Conservation (phyloP, 2,888 invertebrate genomes). For the Andrena hattorfiana region DNA sequence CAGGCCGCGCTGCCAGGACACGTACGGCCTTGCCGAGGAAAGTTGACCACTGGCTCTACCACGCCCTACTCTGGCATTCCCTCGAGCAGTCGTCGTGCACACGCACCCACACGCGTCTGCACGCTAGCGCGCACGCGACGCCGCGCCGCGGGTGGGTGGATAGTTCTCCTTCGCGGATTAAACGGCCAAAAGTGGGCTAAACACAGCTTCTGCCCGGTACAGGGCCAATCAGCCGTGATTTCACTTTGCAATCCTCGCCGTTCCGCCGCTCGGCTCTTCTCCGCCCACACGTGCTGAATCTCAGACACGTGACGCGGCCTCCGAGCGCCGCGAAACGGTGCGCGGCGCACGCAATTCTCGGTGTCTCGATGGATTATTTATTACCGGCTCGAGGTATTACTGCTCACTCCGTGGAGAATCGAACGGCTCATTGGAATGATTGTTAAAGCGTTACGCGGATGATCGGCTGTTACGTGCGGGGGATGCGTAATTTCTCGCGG, state of each 20-base stretch:
- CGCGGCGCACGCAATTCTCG: slow-evolving; percentile 12
- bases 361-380: slow-evolving; percentile 12
- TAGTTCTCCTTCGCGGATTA: slow-evolving; percentile 19
- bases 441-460: neutral
- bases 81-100: slow-evolving; percentile 22
- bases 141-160: slow-evolving; percentile 8
- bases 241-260: slow-evolving; percentile 3
- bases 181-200: slow-evolving; percentile 45
- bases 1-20: slow-evolving; percentile 80
- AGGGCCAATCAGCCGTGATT: slow-evolving; percentile 19
- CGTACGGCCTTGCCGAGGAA: slow-evolving; percentile 83
- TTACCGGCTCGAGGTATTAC: neutral
- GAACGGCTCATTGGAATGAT: neutral
- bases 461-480: too few relatives aligned
- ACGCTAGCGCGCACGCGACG: neutral
- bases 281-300: slow-evolving; percentile 13
- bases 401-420: neutral
- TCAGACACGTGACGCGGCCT: slow-evolving; percentile 15
- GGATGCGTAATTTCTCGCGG: too few relatives aligned
- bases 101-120: slow-evolving; percentile 48
- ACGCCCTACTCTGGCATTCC: slow-evolving; percentile 67
- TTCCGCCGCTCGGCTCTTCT: neutral
- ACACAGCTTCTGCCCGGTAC: slow-evolving; percentile 20
- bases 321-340: neutral
- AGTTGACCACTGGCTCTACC: slow-evolving; percentile 74